Conservation (phyloP, 2,113 vertebrate species). For the Heterochromis multidens region DNA sequence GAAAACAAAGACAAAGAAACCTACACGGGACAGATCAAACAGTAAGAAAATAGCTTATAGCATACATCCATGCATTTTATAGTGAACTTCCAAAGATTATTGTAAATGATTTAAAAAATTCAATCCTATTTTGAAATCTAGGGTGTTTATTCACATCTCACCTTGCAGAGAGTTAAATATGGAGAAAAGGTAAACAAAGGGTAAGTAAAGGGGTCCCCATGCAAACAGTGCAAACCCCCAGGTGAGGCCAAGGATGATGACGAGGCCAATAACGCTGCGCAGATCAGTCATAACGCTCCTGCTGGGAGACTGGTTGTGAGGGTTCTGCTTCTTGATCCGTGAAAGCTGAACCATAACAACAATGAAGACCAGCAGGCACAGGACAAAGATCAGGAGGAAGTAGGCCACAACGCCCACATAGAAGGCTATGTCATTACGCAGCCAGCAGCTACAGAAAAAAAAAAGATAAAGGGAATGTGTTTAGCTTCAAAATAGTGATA, state of each 20-base stretch:
- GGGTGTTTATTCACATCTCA: constrained; percentile 43
- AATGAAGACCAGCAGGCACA: constrained; percentile 90
- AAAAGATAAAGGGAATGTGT: neutral
- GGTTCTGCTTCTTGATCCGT: constrained; percentile 92
- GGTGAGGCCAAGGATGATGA: constrained; percentile 91
- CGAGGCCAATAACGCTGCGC: constrained; percentile 85
- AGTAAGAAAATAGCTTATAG: neutral
- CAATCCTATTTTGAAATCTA: neutral
- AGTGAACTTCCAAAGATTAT: neutral
- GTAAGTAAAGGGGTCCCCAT: constrained; percentile 83
- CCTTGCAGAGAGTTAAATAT: constrained; percentile 95
- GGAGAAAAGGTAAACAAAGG: constrained; percentile 91
- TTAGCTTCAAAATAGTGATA: neutral
- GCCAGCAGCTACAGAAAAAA: constrained; percentile 86
- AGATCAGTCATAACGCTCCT: constrained; percentile 81
- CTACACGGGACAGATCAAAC: constrained; percentile 65
- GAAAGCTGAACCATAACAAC: constrained; percentile 91
- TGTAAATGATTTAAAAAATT: neutral
- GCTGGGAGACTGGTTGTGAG: constrained; percentile 84
- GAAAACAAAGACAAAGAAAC: constrained; percentile 94
- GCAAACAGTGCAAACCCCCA: constrained; percentile 96
- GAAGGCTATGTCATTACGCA: constrained; percentile 82
- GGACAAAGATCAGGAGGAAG: constrained; percentile 84
- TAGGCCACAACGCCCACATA: constrained; percentile 92
- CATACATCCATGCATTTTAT: neutral